Base-by-base conservation (phyloP, 2,888 invertebrate species). In the Furcula furcula region DNA sequence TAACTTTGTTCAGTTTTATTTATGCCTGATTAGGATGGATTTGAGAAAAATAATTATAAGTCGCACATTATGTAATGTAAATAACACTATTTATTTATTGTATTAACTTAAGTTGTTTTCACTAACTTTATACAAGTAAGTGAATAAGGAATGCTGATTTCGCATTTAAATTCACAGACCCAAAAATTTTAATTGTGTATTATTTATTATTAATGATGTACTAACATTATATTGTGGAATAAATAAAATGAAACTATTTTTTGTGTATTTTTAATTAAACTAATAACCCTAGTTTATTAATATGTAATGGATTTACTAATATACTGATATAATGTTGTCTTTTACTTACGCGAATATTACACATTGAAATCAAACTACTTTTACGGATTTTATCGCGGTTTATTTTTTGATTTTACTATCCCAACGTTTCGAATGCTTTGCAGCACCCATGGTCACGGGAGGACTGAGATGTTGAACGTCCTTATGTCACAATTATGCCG, bases 91-190 rank as follows among this genome's bases (percentile, higher is more conserved):
- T 74, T 80, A 67, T 64, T 61, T 55, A 42, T 58, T 62, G 60
- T 67, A 56, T 63, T 57, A 65, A 67, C 62, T 60, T 51, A 46
- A 55, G 53, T 58, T 53, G 36, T 47, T 58, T 57, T 71, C 69
- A 76, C 75, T 81, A 70, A 80, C 76, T 76, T n/a, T 77, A 79
- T 82, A 80, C 72, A 77, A n/a, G n/a, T n/a, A n/a, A n/a, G n/a
- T n/a, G n/a, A n/a, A 66, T 66, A 48, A 42, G 32, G 22, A 23
- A 32, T 36, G 71, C 73, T 79, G 61, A 69, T 82, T 77, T 77
- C 78, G 87, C 87, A 86, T 86, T 87, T 87, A 86, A 22, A 47
- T 65, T 55, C 64, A 64, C 65, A 56, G 54, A 64, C 64, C 64
- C 61, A 49, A 67, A 70, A 65, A 70, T 59, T 56, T 65, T 67